Conservation (phyloP, 1,140 invertebrate species). For the Luehdorfia chinensis region DNA sequence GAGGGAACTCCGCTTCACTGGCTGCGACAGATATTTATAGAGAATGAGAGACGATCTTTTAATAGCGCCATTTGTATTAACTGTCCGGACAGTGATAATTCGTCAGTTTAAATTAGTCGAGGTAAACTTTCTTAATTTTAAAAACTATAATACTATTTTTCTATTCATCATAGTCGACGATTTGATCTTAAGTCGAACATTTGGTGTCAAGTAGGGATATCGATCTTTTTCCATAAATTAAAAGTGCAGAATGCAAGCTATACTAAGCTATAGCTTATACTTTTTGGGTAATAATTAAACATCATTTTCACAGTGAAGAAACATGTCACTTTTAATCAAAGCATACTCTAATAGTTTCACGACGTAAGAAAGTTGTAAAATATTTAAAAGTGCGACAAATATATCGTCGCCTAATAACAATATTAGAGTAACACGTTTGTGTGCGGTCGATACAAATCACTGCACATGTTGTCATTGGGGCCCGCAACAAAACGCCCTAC, state of each 20-base stretch:
- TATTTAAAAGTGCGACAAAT: constrained; percentile 59
- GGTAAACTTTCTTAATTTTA: too few relatives aligned
- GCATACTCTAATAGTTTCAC: constrained; percentile 56
- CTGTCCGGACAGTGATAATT: constrained; percentile 22
- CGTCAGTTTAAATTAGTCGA: constrained; percentile 21
- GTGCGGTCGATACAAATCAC: constrained; percentile 59
- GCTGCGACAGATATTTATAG: constrained; percentile 58
- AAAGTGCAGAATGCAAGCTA: too few relatives aligned
- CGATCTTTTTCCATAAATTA: too few relatives aligned
- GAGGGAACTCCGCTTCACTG: constrained; percentile 30
- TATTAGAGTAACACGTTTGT: constrained; percentile 38
- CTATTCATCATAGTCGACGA: too few relatives aligned
- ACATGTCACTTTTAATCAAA: too few relatives aligned
- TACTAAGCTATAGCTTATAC: too few relatives aligned
- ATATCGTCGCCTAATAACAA: constrained; percentile 58
- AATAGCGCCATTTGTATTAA: constrained; percentile 50
- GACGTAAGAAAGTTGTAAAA: constrained; percentile 41
- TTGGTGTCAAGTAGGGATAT: too few relatives aligned
- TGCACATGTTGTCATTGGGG: constrained; percentile 52
- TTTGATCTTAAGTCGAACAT: too few relatives aligned
- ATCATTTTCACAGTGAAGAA: too few relatives aligned
- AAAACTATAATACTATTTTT: too few relatives aligned
- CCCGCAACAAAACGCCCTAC: constrained; percentile 58
- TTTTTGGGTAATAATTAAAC: too few relatives aligned
- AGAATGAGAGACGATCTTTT: constrained; percentile 61